Evolutionary conservation across 2,113 vertebrate genomes (phyloP), one percentile per base, ranked within the genome.

Genomic region (Porphyrio hochstetteri): DNA sequence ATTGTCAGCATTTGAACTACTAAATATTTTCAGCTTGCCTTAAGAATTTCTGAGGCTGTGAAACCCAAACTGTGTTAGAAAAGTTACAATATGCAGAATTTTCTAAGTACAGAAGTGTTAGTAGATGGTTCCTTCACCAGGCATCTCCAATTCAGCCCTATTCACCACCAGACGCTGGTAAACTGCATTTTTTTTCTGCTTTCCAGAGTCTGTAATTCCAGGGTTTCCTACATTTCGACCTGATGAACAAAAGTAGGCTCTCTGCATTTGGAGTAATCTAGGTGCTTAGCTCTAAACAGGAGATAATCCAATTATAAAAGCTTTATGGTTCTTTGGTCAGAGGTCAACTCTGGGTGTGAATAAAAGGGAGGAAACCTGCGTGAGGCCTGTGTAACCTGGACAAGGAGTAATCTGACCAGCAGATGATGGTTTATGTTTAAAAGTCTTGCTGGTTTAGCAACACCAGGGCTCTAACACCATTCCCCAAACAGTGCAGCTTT

Each of bases 271-370:
- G 56, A 68, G 55, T 67, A 74, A 90, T 31, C 24, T 16, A 33
- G 29, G 16, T 35, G 52, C 90, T 95, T 78, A 86, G 79, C 33
- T 60, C 44, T 64, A 68, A 90, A 92, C 16, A 68, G 68, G 85
- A 90, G 82, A 86, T 94, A 90, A 96, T 86, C 92, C 90, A 81
- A 12, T 46, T 86, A 81, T 44, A 81, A 86, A 86, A 88, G 36
- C 88, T 60, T 86, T 82, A 86, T 2, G 23, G 14, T 90, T 94
- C 46, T 65, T 88, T 86, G 79, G 65, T 60, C 52, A 88, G 80
- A 95, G 94, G 95, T 94, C 92, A 96, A 52, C 24, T 63, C 63
- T 57, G 83, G 86, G 83, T 16, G 48, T 48, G 82, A 94, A 68
- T 70, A 94, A 57, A 86, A 83, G 75, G 27, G 53, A 84, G 56